Conservation (phyloP, 1,140 invertebrate genomes). For the Venturia canescens region DNA sequence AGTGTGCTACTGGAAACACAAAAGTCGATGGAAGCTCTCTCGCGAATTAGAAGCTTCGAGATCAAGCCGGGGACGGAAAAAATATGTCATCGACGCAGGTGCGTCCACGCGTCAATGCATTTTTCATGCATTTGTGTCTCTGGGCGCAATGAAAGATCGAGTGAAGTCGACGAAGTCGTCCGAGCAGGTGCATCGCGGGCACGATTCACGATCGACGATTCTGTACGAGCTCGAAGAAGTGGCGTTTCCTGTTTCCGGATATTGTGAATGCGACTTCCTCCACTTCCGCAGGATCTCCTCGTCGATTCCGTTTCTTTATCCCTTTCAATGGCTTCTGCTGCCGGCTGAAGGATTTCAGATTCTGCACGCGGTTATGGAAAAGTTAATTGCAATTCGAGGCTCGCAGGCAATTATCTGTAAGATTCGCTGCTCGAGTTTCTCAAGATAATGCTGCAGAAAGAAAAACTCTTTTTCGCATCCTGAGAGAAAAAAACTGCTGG, state of each 20-base stretch:
- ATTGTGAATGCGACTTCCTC: neutral
- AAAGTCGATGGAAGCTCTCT: neutral
- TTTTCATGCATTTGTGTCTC: neutral
- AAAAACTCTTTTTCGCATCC: no score
- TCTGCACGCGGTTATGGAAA: no score
- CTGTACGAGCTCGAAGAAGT: neutral
- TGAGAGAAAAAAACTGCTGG: no score
- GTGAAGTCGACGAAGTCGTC: neutral
- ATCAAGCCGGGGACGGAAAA: neutral
- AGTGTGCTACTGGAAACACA: neutral
- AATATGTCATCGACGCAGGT: neutral
- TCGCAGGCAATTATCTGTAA: no score
- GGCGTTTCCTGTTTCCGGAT: conserved; percentile 9
- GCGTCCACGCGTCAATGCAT: neutral
- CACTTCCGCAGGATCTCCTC: neutral
- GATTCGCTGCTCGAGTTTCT: no score
- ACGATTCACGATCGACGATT: neutral
- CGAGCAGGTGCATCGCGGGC: neutral
- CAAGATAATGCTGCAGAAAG: no score
- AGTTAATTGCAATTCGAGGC: no score
- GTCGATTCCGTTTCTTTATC: neutral
- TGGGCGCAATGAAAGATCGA: neutral
- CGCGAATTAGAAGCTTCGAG: conserved; percentile 12
- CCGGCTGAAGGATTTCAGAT: no score
- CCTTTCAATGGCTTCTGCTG: no score